Base-by-base conservation (phyloP, 2,113 vertebrate species). In the Jaculus jaculus region DNA sequence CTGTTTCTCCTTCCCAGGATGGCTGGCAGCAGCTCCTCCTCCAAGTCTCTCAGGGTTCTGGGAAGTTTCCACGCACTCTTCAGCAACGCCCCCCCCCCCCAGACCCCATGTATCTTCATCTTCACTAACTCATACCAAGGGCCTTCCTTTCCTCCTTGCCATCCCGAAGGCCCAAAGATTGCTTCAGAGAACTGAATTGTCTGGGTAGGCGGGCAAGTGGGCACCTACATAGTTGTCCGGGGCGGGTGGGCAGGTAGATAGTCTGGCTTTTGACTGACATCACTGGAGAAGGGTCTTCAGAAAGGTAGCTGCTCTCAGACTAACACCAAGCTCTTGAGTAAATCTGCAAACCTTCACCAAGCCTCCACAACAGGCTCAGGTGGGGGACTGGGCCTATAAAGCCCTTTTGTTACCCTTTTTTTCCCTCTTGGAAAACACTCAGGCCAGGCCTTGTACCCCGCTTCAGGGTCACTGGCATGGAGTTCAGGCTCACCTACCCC, bases 321-420 rank as follows among this genome's bases (percentile, higher is more conserved):
- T 12, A 34, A 82, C 60, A 24, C 87, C 75, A 47, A 1, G 18
- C 18, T 51, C 65, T 78, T 78, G 77, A 78, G 74, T 75, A 92
- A 88, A 72, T 60, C 30, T 90, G 60, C 61, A 80, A 79, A 83
- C 82, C 84, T 37, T 91, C 37, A 87, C 68, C 74, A 54, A 12
- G 54, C 11, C 54, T 92, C 79, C 80, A 42, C 8, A 84, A 37
- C 32, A 84, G 39, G 34, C 21, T 87, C 34, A 39, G 28, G 54
- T 34, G 1, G 20, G 42, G 0, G 7, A 37, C 21, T 69, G 58
- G 77, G 69, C 65, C 68, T 58, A 3, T 58, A 74, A 94, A 34
- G 17, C 2, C 73, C 16, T 58, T 96, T 97, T 96, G 87, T 96
- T 84, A 88, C 71, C 28, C 94, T 77, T 82, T 73, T 73, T 86